phyloP scores from a whole-genome alignment of 2,797 vertebrate species.

The Aldrovandia affinis region DNA sequence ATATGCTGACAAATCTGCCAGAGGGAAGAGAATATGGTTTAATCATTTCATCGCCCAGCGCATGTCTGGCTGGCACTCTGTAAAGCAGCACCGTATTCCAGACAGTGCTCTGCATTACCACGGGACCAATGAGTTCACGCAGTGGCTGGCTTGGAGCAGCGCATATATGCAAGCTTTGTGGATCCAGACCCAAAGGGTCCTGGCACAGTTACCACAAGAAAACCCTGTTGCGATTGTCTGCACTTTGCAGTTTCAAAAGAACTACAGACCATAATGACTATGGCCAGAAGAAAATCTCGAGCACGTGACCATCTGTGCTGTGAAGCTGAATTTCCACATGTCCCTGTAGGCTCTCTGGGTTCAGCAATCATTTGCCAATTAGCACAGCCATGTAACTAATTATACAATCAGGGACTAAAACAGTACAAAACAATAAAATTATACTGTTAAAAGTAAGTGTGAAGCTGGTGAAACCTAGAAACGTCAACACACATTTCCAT shows the following conservation, averaged over 20 bases:
- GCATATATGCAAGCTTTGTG: neutral
- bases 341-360: neutral
- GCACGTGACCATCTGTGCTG: no score
- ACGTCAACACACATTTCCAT: no score
- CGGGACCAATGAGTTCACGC: neutral
- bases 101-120: neutral
- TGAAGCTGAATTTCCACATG: no score
- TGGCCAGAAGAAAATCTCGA: no score
- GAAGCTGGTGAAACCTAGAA: no score
- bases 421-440: no score
- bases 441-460: no score
- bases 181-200: neutral
- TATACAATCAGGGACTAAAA: no score
- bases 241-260: neutral
- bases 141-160: neutral
- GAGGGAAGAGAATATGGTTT: constrained; percentile 28
- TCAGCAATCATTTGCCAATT: no score
- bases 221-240: neutral
- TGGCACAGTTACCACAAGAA: neutral
- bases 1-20: constrained; percentile 41
- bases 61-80: neutral
- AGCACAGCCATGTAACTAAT: neutral
- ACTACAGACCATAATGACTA: neutral
- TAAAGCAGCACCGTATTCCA: neutral
- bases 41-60: neutral